phyloP scores from a whole-genome alignment of 1,140 invertebrate species.

The Medauroidea extradentata region DNA sequence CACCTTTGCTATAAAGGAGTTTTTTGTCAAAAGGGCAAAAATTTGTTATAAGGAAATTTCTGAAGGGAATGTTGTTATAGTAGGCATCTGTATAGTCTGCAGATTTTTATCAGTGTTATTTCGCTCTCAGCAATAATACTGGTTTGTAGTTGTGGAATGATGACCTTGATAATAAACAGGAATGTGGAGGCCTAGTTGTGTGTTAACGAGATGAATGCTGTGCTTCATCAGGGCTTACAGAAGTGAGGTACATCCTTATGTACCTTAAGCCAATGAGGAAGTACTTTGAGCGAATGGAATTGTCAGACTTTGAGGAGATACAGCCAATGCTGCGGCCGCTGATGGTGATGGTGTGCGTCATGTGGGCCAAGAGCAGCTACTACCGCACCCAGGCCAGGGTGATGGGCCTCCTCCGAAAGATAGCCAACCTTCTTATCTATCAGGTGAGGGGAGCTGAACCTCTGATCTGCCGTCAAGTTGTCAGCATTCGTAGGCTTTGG shows the following conservation, averaged over 20 bases:
- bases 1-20: no score
- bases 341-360: conserved; percentile 79
- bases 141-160: no score
- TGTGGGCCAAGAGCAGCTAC: conserved; percentile 87
- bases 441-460: conserved; percentile 57
- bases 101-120: no score
- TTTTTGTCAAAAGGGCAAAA: no score
- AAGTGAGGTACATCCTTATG: conserved; percentile 85
- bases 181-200: no score
- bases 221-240: conserved; percentile 61
- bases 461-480: conserved; percentile 5
- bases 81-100: no score
- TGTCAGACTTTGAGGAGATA: conserved; percentile 77
- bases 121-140: no score
- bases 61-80: no score
- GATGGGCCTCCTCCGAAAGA: conserved; percentile 82
- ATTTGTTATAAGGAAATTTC: no score
- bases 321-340: conserved; percentile 68
- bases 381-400: conserved; percentile 86
- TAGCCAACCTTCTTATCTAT: conserved; percentile 85
- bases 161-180: no score
- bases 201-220: background rate
- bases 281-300: conserved; percentile 76
- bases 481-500: background rate
- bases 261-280: conserved; percentile 79